phyloP scores from a whole-genome alignment of 2,888 invertebrate genomes.

The Synergus japonicus region DNA sequence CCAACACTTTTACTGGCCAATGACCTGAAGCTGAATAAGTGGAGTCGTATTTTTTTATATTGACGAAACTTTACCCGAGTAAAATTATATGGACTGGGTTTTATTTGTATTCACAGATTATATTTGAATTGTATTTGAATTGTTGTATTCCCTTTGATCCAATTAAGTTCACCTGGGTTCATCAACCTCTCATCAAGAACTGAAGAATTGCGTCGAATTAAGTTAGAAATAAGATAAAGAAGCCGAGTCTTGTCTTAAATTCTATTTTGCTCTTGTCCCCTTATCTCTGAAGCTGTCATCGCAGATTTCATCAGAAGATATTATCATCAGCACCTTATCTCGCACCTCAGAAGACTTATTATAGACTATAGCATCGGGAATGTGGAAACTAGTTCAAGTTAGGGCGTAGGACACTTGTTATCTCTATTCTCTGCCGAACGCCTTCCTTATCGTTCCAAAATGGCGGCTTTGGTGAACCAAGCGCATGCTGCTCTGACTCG shows the following conservation, averaged over 20 bases:
- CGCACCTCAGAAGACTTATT: background rate
- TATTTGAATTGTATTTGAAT: too few relatives aligned
- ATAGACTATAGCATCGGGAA: background rate
- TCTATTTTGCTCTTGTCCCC: background rate
- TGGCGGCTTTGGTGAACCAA: slow-evolving; percentile 58
- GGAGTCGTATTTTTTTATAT: too few relatives aligned
- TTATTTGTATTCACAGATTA: too few relatives aligned
- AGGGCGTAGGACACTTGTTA: slow-evolving; percentile 50
- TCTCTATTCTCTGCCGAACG: slow-evolving; percentile 49
- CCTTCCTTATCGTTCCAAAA: slow-evolving; percentile 61
- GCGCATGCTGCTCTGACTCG: slow-evolving; percentile 6
- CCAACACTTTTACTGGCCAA: too few relatives aligned
- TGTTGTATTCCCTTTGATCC: too few relatives aligned
- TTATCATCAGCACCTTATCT: background rate
- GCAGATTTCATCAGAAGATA: background rate
- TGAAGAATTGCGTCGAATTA: background rate
- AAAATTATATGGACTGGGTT: too few relatives aligned
- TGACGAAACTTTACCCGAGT: too few relatives aligned
- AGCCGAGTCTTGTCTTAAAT: background rate
- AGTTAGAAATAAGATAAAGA: background rate
- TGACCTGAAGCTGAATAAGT: too few relatives aligned
- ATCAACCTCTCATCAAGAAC: too few relatives aligned
- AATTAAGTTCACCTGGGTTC: too few relatives aligned
- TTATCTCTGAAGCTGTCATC: background rate
- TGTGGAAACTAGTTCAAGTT: background rate